Evolutionary conservation across 2,888 invertebrate genomes (phyloP).

Genomic region (Drosophila mayaguana): DNA sequence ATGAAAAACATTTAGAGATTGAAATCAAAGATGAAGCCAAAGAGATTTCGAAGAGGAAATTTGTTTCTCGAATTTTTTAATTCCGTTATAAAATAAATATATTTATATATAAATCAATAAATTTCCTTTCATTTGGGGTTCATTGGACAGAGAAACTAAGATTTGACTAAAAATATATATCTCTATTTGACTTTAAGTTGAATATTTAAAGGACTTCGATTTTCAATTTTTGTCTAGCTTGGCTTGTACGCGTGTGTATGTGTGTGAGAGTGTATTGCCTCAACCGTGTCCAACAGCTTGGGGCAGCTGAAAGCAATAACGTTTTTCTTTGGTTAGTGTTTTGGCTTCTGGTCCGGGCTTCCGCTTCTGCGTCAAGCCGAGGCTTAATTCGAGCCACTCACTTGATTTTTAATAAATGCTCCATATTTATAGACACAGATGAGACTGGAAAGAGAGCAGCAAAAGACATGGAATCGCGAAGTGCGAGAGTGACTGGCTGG

Average conservation of each 20-base stretch:
- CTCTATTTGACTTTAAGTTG: conserved; percentile 7
- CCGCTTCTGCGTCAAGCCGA: conserved; percentile 13
- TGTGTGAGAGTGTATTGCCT: conserved; percentile 10
- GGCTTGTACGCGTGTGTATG: conserved; percentile 20
- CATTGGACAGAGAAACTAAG: neutral
- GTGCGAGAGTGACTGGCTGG: neutral
- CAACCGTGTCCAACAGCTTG: neutral
- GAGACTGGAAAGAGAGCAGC: neutral
- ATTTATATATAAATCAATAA: neutral
- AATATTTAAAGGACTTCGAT: conserved; percentile 4
- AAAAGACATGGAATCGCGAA: neutral
- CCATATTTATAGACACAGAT: conserved; percentile 33
- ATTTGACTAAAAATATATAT: neutral
- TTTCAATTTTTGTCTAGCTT: conserved; percentile 14
- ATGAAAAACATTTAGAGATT: neutral
- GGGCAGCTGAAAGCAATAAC: conserved; percentile 47
- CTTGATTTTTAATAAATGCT: conserved; percentile 55
- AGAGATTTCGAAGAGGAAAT: neutral
- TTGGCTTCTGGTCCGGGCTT: conserved; percentile 14
- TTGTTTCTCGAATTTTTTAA: neutral
- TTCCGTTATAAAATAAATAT: neutral
- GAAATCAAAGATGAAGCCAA: neutral
- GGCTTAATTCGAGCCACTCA: conserved; percentile 44
- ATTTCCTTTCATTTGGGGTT: neutral
- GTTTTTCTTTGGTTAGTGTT: conserved; percentile 23